Conservation (phyloP, 2,888 invertebrate genomes). For the Thera britannica region DNA sequence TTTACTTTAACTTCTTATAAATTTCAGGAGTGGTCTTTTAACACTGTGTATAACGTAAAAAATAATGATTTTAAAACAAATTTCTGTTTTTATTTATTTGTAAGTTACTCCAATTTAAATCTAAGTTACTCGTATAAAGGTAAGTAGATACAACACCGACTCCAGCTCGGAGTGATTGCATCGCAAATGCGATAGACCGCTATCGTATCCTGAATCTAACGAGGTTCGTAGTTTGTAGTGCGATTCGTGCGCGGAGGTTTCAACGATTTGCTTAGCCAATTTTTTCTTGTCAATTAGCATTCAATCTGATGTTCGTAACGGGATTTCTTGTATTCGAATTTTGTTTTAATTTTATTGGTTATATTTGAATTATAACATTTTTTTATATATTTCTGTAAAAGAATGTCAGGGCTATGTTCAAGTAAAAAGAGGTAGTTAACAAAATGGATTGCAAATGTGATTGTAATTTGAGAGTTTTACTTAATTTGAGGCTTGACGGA, state of each 20-base stretch:
- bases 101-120: not conserved
- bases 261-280: conserved; percentile 61
- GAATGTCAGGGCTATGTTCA: too few species aligned
- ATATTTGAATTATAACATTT: too few species aligned
- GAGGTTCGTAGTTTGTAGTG: conserved; percentile 49
- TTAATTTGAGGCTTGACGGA: too few species aligned
- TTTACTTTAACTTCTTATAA: too few species aligned
- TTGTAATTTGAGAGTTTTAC: too few species aligned
- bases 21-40: too few species aligned
- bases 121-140: conserved; percentile 12
- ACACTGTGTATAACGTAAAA: too few species aligned
- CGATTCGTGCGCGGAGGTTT: conserved; percentile 56
- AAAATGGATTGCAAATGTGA: too few species aligned
- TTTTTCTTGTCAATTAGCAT: conserved; percentile 61
- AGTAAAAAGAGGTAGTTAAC: too few species aligned
- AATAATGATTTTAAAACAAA: too few species aligned
- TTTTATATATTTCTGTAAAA: too few species aligned
- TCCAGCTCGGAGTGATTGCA: conserved; percentile 39
- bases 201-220: conserved; percentile 59
- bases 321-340: conserved; percentile 20
- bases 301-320: conserved; percentile 35
- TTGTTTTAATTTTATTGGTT: not conserved
- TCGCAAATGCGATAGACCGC: conserved; percentile 52
- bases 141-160: conserved; percentile 24
- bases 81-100: not conserved